Evolutionary conservation across 2,113 vertebrate genomes (phyloP), one percentile per base, ranked within the genome.

Genomic region (Phalacrocorax carbo): DNA sequence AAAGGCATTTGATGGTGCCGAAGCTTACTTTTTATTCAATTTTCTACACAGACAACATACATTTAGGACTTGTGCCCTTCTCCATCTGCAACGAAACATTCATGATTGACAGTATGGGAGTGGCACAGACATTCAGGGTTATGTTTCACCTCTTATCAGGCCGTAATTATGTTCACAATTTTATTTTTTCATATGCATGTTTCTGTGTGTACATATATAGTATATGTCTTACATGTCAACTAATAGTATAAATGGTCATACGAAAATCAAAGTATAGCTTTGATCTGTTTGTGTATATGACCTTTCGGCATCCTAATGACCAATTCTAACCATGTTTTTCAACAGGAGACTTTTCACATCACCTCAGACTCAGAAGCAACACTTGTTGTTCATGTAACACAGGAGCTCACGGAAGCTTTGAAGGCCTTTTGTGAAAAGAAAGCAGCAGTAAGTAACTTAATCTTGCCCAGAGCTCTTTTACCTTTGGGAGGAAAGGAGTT

Each of bases 351-450:
- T 82, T 97, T 97, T 79, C 93, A 34, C 55, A 90, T 97, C 71
- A 86, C 94, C 58, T 97, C 97, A 60, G 96, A 94, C 30, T 82
- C 89, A 5, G 94, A 97, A 97, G 97, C 96, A 66, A 92, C 95
- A 22, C 75, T 93, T 68, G 71, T 97, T 57, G 75, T 97, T 86
- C 91, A 5, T 34, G 64, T 97, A 69, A 91, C 96, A 9, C 96
- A 97, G 78, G 88, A 84, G 57, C 90, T 97, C 36, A 93, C 80
- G 20, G 94, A 96, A 72, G 81, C 94, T 83, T 89, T 97, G 68
- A 97, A 93, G 60, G 69, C 78, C 26, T 97, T 97, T 86, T 97
- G 97, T 96, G 90, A 95, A 88, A 97, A 86, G 71, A 95, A 91
- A 84, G 92, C 92, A 81, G 81, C 88, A 78, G 96, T 97, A 91